Conservation (phyloP, 2,797 vertebrate genomes). For the Danio aesculapii region DNA sequence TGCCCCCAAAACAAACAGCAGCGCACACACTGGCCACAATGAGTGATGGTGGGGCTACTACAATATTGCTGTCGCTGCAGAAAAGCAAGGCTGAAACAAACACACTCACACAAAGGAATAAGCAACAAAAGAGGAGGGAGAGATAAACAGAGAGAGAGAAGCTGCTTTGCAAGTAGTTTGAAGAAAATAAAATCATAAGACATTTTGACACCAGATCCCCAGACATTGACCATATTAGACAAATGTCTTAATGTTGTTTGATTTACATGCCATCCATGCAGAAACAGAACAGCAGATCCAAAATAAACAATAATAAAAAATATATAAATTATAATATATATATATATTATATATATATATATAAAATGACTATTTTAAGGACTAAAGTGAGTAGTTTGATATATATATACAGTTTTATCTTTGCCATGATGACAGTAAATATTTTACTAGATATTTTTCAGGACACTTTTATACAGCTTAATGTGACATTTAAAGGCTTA, state of each 20-base stretch:
- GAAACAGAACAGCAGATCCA: background rate
- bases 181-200: background rate
- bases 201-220: slow-evolving; percentile 10
- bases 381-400: too few species aligned
- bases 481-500: too few species aligned
- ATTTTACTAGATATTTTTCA: too few species aligned
- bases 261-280: background rate
- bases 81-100: slow-evolving; percentile 48
- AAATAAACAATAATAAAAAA: too few species aligned
- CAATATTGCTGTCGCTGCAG: slow-evolving; percentile 45
- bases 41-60: slow-evolving; percentile 50
- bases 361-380: too few species aligned
- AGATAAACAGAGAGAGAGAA: background rate
- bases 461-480: too few species aligned
- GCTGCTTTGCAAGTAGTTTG: slow-evolving; percentile 10
- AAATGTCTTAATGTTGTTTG: slow-evolving; percentile 6
- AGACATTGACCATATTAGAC: background rate
- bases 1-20: slow-evolving; percentile 17
- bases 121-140: slow-evolving; percentile 27
- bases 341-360: too few species aligned
- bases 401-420: too few species aligned
- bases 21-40: slow-evolving; percentile 34
- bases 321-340: too few species aligned
- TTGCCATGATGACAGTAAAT: too few species aligned
- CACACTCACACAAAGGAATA: slow-evolving; percentile 44